Percentiles rank a stretch among this genome's conserved stretches.
phyloP scores from a whole-genome alignment of 1,140 invertebrate genomes.

The Tetraneura akinire region DNA sequence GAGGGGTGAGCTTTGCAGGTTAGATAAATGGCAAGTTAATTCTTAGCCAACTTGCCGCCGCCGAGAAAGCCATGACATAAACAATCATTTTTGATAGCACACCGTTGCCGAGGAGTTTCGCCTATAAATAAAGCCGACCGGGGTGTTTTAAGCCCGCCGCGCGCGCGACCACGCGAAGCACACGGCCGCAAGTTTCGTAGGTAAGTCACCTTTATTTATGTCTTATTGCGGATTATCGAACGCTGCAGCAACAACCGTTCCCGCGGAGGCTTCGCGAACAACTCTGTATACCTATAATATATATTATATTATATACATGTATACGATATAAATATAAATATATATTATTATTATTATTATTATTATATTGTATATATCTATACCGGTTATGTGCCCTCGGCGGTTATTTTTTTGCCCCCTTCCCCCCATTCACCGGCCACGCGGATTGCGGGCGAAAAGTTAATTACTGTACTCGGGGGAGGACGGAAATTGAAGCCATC shows the following conservation, averaged over 20 bases:
- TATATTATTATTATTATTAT: too few relatives aligned
- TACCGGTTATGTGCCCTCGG: neutral
- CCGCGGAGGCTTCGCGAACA: neutral
- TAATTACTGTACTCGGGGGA: constrained; percentile 45
- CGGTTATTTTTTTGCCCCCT: constrained; percentile 8
- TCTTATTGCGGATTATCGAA: constrained; percentile 51
- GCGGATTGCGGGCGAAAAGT: constrained; percentile 17
- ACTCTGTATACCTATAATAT: too few relatives aligned
- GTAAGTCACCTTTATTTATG: constrained; percentile 51
- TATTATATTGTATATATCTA: too few relatives aligned
- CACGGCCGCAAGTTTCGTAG: constrained; percentile 45
- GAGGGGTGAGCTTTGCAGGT: constrained; percentile 27
- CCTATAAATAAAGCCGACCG: constrained; percentile 51
- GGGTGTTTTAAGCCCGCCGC: constrained; percentile 45
- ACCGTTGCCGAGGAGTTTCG: constrained; percentile 34
- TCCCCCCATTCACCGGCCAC: neutral
- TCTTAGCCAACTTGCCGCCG: constrained; percentile 47
- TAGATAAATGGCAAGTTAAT: constrained; percentile 51
- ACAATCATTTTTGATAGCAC: constrained; percentile 51
- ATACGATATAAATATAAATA: too few relatives aligned
- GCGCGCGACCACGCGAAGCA: neutral
- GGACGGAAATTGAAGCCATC: constrained; percentile 48
- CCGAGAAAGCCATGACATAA: constrained; percentile 43
- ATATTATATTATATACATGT: too few relatives aligned
- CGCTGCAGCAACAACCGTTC: neutral